These are phyloP conservation scores for Cyphomyrus discorhynchus DNA, from an alignment of 2,113 vertebrate genomes.

Conservation along the genomic window DNA sequence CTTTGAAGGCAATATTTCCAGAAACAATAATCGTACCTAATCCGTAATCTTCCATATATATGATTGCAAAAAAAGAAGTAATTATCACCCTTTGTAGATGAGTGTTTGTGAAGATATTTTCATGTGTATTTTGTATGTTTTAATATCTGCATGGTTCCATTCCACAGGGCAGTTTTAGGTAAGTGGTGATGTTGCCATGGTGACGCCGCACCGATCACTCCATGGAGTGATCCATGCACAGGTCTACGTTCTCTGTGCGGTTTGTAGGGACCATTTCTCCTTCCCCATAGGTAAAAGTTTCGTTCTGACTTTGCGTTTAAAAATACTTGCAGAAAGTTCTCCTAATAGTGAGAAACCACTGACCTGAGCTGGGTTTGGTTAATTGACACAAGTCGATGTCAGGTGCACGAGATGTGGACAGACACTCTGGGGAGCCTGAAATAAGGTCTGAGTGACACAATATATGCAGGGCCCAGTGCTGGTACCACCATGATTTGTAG, in stretches of 20 bases:
- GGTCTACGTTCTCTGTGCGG: neutral
- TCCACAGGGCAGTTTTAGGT: neutral
- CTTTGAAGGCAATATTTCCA: neutral
- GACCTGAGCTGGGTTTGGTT: neutral
- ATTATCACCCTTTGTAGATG: neutral
- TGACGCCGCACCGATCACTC: neutral
- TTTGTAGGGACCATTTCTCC: constrained; percentile 2
- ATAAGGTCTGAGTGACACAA: neutral
- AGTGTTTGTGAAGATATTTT: neutral
- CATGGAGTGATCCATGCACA: neutral
- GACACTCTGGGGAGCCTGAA: neutral
- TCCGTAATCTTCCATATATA: neutral
- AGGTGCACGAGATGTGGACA: neutral
- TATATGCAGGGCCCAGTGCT: neutral
- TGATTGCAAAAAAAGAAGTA: neutral
- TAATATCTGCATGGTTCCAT: neutral
- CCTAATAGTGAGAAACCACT: constrained; percentile 2
- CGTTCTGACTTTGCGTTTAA: constrained; percentile 11
- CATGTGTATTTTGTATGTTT: neutral
- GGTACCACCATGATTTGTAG: neutral
- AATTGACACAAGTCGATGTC: neutral
- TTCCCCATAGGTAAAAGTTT: constrained; percentile 15
- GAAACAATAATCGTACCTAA: neutral
- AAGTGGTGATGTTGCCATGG: neutral
- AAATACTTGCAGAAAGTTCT: constrained; percentile 12